Percentiles rank a stretch among this genome's conserved stretches.
Conservation (phyloP, 2,797 vertebrate genomes). For the Coregonus suidteri region DNA sequence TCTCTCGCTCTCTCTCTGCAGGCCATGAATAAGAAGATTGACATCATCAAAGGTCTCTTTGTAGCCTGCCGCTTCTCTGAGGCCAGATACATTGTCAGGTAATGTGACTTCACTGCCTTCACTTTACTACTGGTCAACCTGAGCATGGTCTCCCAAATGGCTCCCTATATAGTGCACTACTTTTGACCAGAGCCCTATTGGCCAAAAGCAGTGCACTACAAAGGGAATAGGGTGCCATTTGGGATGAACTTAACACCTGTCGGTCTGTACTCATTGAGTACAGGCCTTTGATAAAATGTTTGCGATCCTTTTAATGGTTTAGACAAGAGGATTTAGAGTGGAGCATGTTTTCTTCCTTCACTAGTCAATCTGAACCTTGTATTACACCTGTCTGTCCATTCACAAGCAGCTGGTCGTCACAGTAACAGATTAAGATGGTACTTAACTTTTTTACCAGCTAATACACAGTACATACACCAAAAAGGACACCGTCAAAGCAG, state of each 20-base stretch:
- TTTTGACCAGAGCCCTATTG: not conserved
- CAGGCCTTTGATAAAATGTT: not conserved
- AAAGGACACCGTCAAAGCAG: no score
- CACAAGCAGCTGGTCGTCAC: constrained; percentile 20
- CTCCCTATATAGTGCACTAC: not conserved
- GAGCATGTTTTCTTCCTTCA: not conserved
- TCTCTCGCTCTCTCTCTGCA: constrained; percentile 59
- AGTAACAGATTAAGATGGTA: constrained; percentile 17
- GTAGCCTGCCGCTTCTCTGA: constrained; percentile 90
- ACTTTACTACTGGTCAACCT: not conserved
- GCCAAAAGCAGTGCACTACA: not conserved
- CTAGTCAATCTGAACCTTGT: no score
- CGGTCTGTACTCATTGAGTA: not conserved
- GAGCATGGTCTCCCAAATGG: not conserved
- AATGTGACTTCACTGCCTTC: constrained; percentile 29
- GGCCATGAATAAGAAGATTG: constrained; percentile 92
- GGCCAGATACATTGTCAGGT: constrained; percentile 90
- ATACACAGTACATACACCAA: no score
- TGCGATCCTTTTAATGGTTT: not conserved
- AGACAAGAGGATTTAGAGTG: not conserved
- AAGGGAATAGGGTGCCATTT: not conserved
- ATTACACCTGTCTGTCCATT: not conserved
- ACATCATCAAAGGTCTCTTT: constrained; percentile 91
- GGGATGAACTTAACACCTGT: not conserved
- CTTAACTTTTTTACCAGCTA: no score